These are phyloP conservation scores for Colletes gigas DNA, from an alignment of 1,140 invertebrate genomes.

Conservation along the genomic window DNA sequence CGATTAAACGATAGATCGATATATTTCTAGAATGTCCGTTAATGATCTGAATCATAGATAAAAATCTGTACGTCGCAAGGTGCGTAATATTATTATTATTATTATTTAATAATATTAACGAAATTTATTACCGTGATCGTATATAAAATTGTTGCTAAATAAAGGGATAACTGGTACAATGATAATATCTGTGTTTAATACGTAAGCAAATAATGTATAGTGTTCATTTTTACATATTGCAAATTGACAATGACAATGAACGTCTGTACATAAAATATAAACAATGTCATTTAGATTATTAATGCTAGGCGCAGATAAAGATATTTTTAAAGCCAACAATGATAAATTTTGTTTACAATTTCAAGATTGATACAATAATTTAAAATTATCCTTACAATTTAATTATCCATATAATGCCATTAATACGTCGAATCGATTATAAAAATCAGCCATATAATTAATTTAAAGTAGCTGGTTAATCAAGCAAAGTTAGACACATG, in stretches of 20 bases:
- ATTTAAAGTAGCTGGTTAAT: neutral
- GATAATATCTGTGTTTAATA: conserved; percentile 18
- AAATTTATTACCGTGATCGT: conserved; percentile 3
- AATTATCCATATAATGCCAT: conserved; percentile 1
- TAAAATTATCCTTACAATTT: conserved; percentile 6
- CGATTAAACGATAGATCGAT: conserved; percentile 15
- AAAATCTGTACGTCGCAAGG: neutral
- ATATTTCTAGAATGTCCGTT: conserved; percentile 8
- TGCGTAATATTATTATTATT: neutral
- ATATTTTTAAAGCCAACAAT: conserved; percentile 50
- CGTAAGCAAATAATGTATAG: conserved; percentile 16
- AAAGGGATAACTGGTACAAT: conserved; percentile 11
- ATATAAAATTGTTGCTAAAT: neutral
- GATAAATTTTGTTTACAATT: conserved; percentile 40
- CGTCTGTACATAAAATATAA: conserved; percentile 20
- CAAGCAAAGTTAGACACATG: neutral
- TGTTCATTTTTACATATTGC: conserved; percentile 24
- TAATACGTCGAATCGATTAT: conserved; percentile 1
- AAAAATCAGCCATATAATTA: conserved; percentile 3
- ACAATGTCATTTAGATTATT: conserved; percentile 23
- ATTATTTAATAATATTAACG: neutral
- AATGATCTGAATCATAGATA: neutral
- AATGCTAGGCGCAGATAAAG: conserved; percentile 41
- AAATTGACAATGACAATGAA: conserved; percentile 12
- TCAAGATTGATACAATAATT: conserved; percentile 11